Conservation (phyloP, 2,797 vertebrate genomes). For the Betta splendens region DNA sequence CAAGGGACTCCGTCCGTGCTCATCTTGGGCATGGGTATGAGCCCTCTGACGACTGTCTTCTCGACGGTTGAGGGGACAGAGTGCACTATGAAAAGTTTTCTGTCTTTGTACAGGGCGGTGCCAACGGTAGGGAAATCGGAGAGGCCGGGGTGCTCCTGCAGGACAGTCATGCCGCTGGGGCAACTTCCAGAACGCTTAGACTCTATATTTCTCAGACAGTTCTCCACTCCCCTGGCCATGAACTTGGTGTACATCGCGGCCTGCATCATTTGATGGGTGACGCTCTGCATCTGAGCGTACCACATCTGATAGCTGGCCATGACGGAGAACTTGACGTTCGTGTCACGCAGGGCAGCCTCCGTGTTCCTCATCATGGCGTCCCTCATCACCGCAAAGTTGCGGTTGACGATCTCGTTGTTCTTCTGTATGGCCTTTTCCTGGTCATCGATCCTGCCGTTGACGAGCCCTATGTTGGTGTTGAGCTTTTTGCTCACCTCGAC, state of each 20-base stretch:
- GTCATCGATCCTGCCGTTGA: slow-evolving; percentile 1
- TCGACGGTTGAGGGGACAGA: neutral
- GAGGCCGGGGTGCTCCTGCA: slow-evolving; percentile 5
- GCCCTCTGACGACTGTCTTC: neutral
- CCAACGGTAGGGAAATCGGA: slow-evolving; percentile 13
- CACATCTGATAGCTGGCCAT: slow-evolving; percentile 37
- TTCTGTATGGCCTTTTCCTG: slow-evolving; percentile 10
- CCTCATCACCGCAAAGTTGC: slow-evolving; percentile 16
- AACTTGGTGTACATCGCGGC: slow-evolving; percentile 34
- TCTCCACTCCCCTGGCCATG: slow-evolving; percentile 31
- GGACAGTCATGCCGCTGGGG: slow-evolving; percentile 7
- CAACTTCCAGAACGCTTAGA: slow-evolving; percentile 4
- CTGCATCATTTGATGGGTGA: slow-evolving; percentile 30
- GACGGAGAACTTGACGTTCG: slow-evolving; percentile 19
- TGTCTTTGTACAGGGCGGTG: slow-evolving; percentile 30
- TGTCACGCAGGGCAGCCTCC: neutral
- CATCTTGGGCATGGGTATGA: slow-evolving; percentile 34
- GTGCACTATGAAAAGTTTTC: slow-evolving; percentile 38
- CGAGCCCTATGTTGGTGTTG: neutral
- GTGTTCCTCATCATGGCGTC: slow-evolving; percentile 11
- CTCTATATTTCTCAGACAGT: slow-evolving; percentile 19
- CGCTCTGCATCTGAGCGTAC: slow-evolving; percentile 40
- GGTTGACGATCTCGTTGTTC: slow-evolving; percentile 6
- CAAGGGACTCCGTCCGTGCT: slow-evolving; percentile 28
- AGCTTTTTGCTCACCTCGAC: slow-evolving; percentile 36